Base-by-base conservation (phyloP, 2,797 vertebrate species). In the Sebastiscus albofasciatus region DNA sequence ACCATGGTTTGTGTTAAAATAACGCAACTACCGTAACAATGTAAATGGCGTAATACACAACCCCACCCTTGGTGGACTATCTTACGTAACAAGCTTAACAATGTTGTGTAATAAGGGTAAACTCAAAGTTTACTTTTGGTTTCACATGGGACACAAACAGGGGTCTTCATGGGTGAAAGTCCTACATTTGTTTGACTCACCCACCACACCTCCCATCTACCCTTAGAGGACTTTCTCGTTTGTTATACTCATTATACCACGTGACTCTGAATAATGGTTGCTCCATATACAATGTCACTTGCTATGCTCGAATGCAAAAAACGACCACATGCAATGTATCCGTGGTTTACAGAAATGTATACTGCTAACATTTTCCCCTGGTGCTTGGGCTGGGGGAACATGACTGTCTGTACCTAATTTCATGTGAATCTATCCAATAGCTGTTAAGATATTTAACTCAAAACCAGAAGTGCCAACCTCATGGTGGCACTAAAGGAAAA, bases 331-430 rank as follows among this genome's bases (percentile, higher is more conserved):
- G 18, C 18, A 20, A 54, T 2, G 0, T 54, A 54, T 10, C 20
- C 4, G 9, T 54, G n/a, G 20, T 22, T 0, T 0, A n/a, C 20
- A 1, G 52, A 22, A 5, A n/a, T 0, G 52, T 22, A n/a, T 11
- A 22, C 0, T 54, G n/a, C n/a, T 9, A 54, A 54, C 52, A 54
- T 54, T 2, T 54, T 54, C n/a, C n/a, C 46, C 46, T 20, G 46
- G 7, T 18, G 46, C 46, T 20, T 49, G 46, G 46, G 46, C 46
- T 8, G 46, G 0, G n/a, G 24, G 12, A 42, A 31, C 8, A 31
- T 24, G 3, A 71, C 56, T 31, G 8, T 20, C 12, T 42, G 2
- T n/a, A 62, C 24, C 18, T 34, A 4, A 70, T 66, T 14, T 31
- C 13, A 58, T 2, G 4, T 16, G 8, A 55, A 24, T 34, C 52